These are phyloP conservation scores for Montipora capricornis DNA, from an alignment of 64 coral and sea anemone species.

Conservation along the genomic window DNA sequence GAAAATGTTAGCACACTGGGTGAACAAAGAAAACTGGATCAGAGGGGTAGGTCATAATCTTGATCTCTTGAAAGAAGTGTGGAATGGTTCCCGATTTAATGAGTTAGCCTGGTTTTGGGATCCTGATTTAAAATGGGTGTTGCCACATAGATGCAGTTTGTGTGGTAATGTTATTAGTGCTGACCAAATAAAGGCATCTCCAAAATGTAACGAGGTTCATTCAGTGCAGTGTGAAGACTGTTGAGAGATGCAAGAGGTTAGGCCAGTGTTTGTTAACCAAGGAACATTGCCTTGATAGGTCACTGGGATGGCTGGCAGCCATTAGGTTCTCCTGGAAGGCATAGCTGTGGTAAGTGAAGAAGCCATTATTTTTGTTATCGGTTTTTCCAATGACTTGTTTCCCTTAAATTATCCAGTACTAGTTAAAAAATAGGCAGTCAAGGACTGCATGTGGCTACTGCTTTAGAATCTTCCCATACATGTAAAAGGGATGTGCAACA, in stretches of 20 bases:
- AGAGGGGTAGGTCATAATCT: neutral
- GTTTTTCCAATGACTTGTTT: too few relatives aligned
- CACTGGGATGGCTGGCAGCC: constrained; percentile 64
- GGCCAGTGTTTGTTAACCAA: neutral
- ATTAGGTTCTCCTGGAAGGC: constrained; percentile 31
- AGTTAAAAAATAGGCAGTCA: too few relatives aligned
- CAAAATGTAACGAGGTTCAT: neutral
- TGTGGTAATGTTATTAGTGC: neutral
- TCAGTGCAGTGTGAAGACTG: neutral
- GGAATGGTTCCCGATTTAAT: neutral
- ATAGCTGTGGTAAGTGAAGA: constrained; percentile 45
- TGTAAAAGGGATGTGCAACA: too few relatives aligned
- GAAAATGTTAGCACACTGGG: neutral
- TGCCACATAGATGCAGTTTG: neutral
- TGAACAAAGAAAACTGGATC: neutral
- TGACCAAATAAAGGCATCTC: neutral
- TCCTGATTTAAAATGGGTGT: neutral
- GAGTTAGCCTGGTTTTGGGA: neutral
- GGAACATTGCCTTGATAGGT: constrained; percentile 43
- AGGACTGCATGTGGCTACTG: too few relatives aligned
- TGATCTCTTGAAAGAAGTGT: neutral
- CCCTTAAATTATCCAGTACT: too few relatives aligned
- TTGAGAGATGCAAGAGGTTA: neutral
- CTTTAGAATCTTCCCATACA: too few relatives aligned
- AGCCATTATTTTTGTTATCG: neutral